phyloP scores from a whole-genome alignment of 2,113 vertebrate species.

The Siniperca chuatsi region DNA sequence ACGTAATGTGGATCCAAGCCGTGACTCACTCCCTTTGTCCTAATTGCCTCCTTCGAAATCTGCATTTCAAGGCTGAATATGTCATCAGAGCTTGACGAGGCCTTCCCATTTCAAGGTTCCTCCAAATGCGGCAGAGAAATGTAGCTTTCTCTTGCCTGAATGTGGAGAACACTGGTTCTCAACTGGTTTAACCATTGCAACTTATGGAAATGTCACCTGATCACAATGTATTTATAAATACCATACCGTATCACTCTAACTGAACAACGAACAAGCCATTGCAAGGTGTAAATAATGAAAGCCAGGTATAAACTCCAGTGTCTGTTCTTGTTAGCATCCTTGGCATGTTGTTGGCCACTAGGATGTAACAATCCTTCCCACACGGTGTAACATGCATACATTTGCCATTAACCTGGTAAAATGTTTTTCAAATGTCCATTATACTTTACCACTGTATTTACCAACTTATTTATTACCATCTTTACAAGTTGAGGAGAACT shows the following conservation, averaged over 20 bases:
- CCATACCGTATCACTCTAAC: not conserved
- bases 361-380: not conserved
- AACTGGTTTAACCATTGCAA: accelerated
- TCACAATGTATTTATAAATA: not conserved
- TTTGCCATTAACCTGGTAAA: not conserved
- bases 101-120: not conserved
- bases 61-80: constrained; percentile 21
- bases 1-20: constrained; percentile 36
- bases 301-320: not conserved
- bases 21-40: constrained; percentile 52
- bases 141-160: not conserved
- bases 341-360: not conserved
- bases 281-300: constrained; percentile 5
- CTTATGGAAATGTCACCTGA: not conserved
- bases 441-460: not conserved
- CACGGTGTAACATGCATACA: not conserved
- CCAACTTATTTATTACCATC: not conserved
- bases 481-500: not conserved
- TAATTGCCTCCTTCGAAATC: constrained; percentile 47
- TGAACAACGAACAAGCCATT: not conserved
- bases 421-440: not conserved
- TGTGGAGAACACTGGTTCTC: not conserved
- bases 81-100: not conserved
- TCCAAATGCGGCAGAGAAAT: constrained; percentile 11
- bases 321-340: not conserved